These are phyloP conservation scores for Oreotrochilus melanogaster DNA, from an alignment of 2,113 vertebrate genomes.

Conservation along the genomic window DNA sequence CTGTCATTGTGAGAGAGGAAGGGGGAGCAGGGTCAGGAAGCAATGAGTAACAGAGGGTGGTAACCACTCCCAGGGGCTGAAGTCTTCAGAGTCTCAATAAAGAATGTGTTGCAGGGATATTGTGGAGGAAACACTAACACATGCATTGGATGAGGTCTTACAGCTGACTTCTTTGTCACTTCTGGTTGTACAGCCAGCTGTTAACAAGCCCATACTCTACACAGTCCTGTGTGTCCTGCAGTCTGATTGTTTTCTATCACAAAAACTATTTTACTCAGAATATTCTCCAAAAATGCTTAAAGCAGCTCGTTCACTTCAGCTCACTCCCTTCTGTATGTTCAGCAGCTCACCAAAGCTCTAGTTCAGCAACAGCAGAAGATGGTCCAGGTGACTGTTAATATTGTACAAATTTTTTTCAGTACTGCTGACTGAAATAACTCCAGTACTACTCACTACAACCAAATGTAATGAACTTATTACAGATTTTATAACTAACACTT, in stretches of 20 bases:
- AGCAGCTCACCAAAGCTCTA: not conserved
- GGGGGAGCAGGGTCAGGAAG: not conserved
- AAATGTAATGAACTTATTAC: not conserved
- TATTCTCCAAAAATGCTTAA: not conserved
- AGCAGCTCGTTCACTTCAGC: not conserved
- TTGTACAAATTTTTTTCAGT: not conserved
- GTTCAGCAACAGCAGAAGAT: not conserved
- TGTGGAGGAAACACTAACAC: not conserved
- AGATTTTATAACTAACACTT: not conserved
- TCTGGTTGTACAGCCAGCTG: not conserved
- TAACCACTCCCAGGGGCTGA: not conserved
- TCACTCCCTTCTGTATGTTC: not conserved
- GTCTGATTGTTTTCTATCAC: not conserved
- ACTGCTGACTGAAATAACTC: not conserved
- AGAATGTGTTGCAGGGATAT: not conserved
- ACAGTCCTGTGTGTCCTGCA: not conserved
- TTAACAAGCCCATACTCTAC: not conserved
- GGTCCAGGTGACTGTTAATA: not conserved
- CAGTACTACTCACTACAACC: not conserved
- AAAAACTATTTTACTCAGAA: not conserved
- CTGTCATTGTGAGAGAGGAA: not conserved
- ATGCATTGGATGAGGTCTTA: not conserved
- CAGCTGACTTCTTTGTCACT: not conserved
- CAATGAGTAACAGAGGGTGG: fast-evolving
- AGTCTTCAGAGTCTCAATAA: not conserved